Evolutionary conservation across 2,797 vertebrate genomes (phyloP).

Genomic region (Alosa sapidissima): DNA sequence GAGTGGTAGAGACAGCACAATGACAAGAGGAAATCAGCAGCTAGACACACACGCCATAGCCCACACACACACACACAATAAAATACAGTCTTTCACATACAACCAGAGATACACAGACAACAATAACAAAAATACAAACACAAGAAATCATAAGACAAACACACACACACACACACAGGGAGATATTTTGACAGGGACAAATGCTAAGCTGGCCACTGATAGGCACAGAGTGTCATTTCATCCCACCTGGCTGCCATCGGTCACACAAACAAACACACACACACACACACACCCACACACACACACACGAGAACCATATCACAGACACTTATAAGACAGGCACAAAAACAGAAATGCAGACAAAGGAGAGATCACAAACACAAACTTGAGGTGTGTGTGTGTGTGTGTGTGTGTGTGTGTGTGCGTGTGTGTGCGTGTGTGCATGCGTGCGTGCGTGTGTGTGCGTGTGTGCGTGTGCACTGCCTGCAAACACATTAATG

Average conservation of each 20-base stretch:
- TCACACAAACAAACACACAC: no score
- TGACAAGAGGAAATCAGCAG: no score
- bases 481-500: neutral
- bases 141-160: no score
- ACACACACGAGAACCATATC: neutral
- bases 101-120: neutral
- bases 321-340: neutral
- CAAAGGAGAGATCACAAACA: neutral
- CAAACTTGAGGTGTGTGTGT: neutral
- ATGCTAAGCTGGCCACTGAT: no score
- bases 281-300: neutral
- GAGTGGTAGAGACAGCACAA: neutral
- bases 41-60: neutral
- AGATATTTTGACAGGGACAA: no score
- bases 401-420: neutral
- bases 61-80: neutral
- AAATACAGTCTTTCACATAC: neutral
- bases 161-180: no score
- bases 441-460: no score
- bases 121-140: neutral
- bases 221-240: no score
- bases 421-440: no score
- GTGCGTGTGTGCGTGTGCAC: neutral
- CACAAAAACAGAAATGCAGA: neutral
- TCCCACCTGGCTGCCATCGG: no score